Conservation (phyloP, 1,140 invertebrate genomes). For the Sycobia sp. region DNA sequence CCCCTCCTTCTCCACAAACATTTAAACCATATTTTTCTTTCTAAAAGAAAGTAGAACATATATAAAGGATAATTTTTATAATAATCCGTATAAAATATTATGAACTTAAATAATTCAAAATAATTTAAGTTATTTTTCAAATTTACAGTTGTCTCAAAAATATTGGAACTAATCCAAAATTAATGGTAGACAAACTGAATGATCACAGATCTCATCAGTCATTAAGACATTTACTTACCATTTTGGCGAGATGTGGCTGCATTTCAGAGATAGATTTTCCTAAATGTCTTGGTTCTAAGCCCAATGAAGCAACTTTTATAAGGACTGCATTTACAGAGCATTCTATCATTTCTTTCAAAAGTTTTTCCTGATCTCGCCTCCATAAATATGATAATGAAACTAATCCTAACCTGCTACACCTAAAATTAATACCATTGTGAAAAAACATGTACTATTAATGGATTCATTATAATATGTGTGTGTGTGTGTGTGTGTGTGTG, state of each 20-base stretch:
- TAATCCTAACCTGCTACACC: slow-evolving; percentile 87
- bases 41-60: slow-evolving; percentile 58
- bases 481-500: too few species aligned
- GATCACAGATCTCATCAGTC: slow-evolving; percentile 45
- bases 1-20: slow-evolving; percentile 98
- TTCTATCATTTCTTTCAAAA: slow-evolving; percentile 97
- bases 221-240: slow-evolving; percentile 65
- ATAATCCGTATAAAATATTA: too few species aligned
- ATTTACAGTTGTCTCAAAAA: slow-evolving; percentile 11
- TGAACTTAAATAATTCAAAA: slow-evolving; percentile 25
- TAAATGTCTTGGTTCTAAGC: slow-evolving; percentile 87
- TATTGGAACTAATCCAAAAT: slow-evolving; percentile 47
- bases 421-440: slow-evolving; percentile 53
- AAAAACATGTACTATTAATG: too few species aligned
- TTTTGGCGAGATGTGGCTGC: slow-evolving; percentile 81
- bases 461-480: too few species aligned
- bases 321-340: slow-evolving; percentile 90
- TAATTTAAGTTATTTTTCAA: slow-evolving; percentile 19
- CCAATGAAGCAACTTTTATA: slow-evolving; percentile 94
- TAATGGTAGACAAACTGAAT: slow-evolving; percentile 33
- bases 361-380: slow-evolving; percentile 89
- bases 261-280: slow-evolving; percentile 85
- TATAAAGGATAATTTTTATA: too few species aligned
- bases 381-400: slow-evolving; percentile 91
- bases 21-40: slow-evolving; percentile 94